Percentiles rank a stretch among this genome's conserved stretches.
phyloP scores from a whole-genome alignment of 2,113 vertebrate species.

The Asarcornis scutulata region DNA sequence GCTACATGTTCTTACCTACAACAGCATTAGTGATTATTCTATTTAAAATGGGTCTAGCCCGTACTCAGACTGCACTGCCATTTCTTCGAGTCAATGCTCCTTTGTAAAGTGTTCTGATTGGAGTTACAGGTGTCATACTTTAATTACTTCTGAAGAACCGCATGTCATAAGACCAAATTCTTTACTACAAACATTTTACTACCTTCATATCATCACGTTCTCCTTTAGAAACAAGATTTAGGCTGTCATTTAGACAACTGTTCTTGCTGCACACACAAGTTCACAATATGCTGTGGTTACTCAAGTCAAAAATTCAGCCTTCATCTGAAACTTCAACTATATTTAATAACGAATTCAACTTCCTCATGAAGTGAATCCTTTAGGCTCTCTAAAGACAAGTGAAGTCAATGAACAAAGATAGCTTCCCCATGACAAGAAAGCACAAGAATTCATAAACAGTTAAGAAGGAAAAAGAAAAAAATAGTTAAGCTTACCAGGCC shows the following conservation, averaged over 20 bases:
- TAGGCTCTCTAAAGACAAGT: not conserved
- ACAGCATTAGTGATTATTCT: not conserved
- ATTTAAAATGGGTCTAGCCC: not conserved
- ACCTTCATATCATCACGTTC: not conserved
- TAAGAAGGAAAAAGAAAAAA: not conserved
- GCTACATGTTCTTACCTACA: not conserved
- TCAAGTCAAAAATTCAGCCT: not conserved
- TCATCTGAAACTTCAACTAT: not conserved
- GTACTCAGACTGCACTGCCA: not conserved
- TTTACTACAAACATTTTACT: not conserved
- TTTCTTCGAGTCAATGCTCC: not conserved
- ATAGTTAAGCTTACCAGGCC: conserved; percentile 86
- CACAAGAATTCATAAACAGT: not conserved
- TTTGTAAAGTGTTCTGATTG: not conserved
- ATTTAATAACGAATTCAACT: not conserved
- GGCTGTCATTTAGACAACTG: not conserved
- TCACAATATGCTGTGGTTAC: not conserved
- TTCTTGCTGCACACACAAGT: not conserved
- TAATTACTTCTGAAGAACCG: not conserved
- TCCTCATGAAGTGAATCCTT: not conserved
- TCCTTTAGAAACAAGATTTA: not conserved
- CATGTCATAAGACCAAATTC: not conserved
- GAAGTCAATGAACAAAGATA: not conserved
- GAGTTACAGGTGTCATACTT: not conserved
- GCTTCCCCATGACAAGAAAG: not conserved